Evolutionary conservation across 53 echinoderm and acorn worm genomes (phyloP).

Genomic region (Actinopyga echinites): DNA sequence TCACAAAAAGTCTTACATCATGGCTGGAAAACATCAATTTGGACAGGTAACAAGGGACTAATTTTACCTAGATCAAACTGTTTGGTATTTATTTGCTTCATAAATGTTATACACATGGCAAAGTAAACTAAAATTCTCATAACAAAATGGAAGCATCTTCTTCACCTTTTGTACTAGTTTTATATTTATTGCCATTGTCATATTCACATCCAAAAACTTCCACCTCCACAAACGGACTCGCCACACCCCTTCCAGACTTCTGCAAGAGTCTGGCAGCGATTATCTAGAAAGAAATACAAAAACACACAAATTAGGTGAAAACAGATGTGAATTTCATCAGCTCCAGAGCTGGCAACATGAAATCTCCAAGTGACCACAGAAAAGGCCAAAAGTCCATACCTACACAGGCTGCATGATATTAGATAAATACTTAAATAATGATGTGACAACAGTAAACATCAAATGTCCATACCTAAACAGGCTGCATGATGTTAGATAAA

Average conservation of each 20-base stretch:
- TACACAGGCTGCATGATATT: not conserved
- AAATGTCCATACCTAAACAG: not conserved
- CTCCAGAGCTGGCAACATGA: not conserved
- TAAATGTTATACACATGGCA: too few species aligned
- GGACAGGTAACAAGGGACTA: too few species aligned
- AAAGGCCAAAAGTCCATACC: not conserved
- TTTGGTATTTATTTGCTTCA: too few species aligned
- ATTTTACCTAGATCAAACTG: too few species aligned
- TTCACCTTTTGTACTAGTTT: conserved; percentile 88
- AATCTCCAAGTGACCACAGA: not conserved
- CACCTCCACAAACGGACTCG: conserved; percentile 96
- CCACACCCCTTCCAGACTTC: conserved; percentile 86
- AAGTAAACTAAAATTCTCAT: too few species aligned
- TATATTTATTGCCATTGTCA: conserved; percentile 92
- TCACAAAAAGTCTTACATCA: too few species aligned
- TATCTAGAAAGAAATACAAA: conserved; percentile 56
- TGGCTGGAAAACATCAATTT: too few species aligned
- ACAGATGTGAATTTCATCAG: not conserved
- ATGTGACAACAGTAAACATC: not conserved
- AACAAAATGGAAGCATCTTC: not conserved
- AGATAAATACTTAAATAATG: too few species aligned
- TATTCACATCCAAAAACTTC: conserved; percentile 87
- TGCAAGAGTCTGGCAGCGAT: conserved; percentile 87
- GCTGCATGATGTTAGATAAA: too few species aligned
- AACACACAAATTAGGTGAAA: not conserved